These are phyloP conservation scores for Cydia splendana DNA, from an alignment of 1,140 invertebrate species.

Conservation along the genomic window DNA sequence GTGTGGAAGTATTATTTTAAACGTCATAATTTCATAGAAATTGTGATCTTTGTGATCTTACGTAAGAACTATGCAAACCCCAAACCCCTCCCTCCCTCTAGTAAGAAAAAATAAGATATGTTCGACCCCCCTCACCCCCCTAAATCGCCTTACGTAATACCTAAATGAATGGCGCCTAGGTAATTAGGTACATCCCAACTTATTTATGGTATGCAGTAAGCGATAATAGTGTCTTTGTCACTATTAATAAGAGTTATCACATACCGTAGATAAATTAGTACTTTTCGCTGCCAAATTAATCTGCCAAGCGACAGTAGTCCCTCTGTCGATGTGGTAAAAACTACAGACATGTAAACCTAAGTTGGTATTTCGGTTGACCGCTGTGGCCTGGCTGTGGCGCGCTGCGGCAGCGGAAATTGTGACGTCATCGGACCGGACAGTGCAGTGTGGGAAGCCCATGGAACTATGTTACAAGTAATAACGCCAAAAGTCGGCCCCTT, in stretches of 20 bases:
- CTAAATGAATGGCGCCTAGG: too few species aligned
- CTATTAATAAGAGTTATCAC: slow-evolving; percentile 5
- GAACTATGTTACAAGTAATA: too few species aligned
- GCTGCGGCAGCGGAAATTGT: slow-evolving; percentile 43
- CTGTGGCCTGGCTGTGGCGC: slow-evolving; percentile 46
- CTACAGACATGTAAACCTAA: background rate
- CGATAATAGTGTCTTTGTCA: background rate
- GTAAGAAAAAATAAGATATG: too few species aligned
- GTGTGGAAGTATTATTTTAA: too few species aligned
- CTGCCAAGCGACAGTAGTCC: background rate
- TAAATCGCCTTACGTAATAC: too few species aligned
- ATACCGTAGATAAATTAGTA: background rate
- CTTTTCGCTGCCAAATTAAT: background rate
- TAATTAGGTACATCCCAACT: too few species aligned
- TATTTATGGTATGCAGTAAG: background rate
- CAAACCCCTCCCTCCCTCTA: too few species aligned
- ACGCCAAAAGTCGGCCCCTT: too few species aligned
- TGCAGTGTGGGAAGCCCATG: background rate
- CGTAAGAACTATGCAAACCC: too few species aligned
- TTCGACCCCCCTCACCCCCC: too few species aligned
- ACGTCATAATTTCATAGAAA: too few species aligned
- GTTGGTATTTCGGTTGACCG: slow-evolving; percentile 29
- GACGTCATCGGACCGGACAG: slow-evolving; percentile 26
- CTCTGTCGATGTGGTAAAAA: background rate
- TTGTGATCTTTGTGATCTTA: too few species aligned